Base-by-base conservation (phyloP, 2,797 vertebrate genomes). In the Mormyrus proboscirostris region DNA sequence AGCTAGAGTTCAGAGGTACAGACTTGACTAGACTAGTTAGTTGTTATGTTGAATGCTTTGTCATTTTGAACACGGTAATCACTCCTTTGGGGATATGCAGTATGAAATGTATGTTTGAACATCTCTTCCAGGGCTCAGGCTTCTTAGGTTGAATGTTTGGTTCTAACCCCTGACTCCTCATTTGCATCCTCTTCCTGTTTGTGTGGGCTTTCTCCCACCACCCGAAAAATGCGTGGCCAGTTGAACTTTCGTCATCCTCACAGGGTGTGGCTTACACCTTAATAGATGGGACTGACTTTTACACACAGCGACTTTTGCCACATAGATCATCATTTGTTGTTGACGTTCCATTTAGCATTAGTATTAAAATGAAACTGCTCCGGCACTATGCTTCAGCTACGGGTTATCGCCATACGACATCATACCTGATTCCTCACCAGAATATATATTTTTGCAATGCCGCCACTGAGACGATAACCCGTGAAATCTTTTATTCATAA, bases 401-500 rank as follows among this genome's bases (percentile, higher is more conserved):
- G 2, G 59, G 16, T 12, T 47, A 65, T 62, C 57, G n/a, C 22
- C 14, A 38, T 19, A 14, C 86, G 10, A 44, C 38, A 22, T n/a
- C 65, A 22, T 41, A 65, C 69, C 73, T n/a, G 65, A 82, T 83
- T 89, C 16, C 25, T 69, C n/a, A 2, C 33, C 19, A 25, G 41
- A 25, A 38, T 38, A 44, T 59, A 44, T 89, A 83, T 82, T 88
- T 49, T 59, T 22, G 47, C 41, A 82, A 59, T 22, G 50, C 69
- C 8, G 47, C n/a, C 22, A 53, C 47, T 19, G 25, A 57, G n/a
- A 44, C 38, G 53, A 41, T 87, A 83, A 59, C 53, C 65, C 51
- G 8, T 25, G 29, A 73, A 88, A 89, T 88, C 41, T 88, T 79
- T 89, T 87, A 89, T 89, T 89, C 86, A 89, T 82, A 51, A 87